A percentile compares a stretch with the other conserved stretches of the same genome.
Conservation (phyloP, 2,797 vertebrate genomes). For the Poeciliopsis presidionis region DNA sequence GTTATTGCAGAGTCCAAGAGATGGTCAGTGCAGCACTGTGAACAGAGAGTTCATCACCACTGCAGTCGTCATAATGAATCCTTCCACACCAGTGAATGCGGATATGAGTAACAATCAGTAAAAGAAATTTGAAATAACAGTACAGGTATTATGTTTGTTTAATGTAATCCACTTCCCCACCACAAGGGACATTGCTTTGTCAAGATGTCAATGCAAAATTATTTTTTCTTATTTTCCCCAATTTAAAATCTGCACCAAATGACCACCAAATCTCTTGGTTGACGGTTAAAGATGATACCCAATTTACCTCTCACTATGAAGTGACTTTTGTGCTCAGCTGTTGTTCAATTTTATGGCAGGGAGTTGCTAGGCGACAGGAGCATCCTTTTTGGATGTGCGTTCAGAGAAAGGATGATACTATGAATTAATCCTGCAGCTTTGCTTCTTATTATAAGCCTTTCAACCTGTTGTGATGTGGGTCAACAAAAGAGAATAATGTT, state of each 20-base stretch:
- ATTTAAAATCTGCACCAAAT: slow-evolving; percentile 33
- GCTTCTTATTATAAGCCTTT: slow-evolving; percentile 42
- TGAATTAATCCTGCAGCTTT: slow-evolving; percentile 55
- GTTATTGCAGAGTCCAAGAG: slow-evolving; percentile 35
- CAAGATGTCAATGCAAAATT: slow-evolving; percentile 1
- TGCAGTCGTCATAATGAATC: slow-evolving; percentile 46
- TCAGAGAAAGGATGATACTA: slow-evolving; percentile 57
- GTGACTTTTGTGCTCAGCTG: slow-evolving; percentile 71
- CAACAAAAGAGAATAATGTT: slow-evolving; percentile 31
- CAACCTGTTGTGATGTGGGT: slow-evolving; percentile 28
- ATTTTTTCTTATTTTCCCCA: background rate
- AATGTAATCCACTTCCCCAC: slow-evolving; percentile 47
- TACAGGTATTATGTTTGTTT: slow-evolving; percentile 35
- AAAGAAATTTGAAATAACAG: slow-evolving; percentile 11
- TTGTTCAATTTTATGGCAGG: slow-evolving; percentile 61
- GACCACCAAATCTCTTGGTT: slow-evolving; percentile 18
- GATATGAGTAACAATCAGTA: slow-evolving; percentile 15
- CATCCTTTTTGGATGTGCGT: slow-evolving; percentile 58
- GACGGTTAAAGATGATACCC: slow-evolving; percentile 31
- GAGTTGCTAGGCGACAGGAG: slow-evolving; percentile 75
- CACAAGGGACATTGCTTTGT: slow-evolving; percentile 42
- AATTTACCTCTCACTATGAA: slow-evolving; percentile 41
- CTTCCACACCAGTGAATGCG: slow-evolving; percentile 34
- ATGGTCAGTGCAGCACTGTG: slow-evolving; percentile 26
- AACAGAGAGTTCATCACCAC: slow-evolving; percentile 48